Percentiles rank a stretch among this genome's conserved stretches.
phyloP scores from a whole-genome alignment of 2,797 vertebrate genomes.

The Manis javanica region DNA sequence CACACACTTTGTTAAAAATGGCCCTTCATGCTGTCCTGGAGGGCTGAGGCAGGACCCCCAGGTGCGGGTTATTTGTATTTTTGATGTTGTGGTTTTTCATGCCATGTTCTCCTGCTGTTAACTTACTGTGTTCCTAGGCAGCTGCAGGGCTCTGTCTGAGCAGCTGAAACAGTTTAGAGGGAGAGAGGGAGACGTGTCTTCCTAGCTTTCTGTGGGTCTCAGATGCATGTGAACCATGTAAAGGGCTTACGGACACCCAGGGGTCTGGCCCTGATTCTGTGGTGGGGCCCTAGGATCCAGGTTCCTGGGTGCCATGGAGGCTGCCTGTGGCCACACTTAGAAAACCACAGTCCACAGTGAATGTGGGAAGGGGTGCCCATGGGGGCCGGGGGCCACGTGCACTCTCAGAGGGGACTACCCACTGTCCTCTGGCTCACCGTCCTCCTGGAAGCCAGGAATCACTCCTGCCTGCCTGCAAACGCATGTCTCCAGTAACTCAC shows the following conservation, averaged over 20 bases:
- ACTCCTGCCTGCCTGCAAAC: fast-evolving
- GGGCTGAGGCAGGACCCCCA: too few relatives aligned
- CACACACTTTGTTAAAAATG: neutral
- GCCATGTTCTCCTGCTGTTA: fast-evolving
- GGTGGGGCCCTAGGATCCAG: neutral
- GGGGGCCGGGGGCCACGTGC: neutral
- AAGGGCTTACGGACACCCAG: neutral
- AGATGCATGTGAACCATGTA: fast-evolving
- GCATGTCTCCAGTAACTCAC: neutral
- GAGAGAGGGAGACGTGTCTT: neutral
- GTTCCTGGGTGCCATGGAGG: neutral
- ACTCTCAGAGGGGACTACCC: fast-evolving
- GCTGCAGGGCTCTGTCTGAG: neutral
- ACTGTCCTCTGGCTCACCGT: neutral
- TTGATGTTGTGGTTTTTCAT: neutral
- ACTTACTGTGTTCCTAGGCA: neutral
- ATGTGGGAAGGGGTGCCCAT: neutral
- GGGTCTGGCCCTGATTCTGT: neutral
- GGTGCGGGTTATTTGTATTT: too few relatives aligned
- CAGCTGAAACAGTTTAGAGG: neutral
- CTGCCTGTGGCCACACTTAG: neutral
- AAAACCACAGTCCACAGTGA: too few relatives aligned
- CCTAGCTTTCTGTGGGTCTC: neutral
- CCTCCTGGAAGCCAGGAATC: neutral
- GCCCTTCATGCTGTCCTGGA: fast-evolving